Evolutionary conservation across 1,140 invertebrate genomes (phyloP).

Genomic region (Bombus confusus): DNA sequence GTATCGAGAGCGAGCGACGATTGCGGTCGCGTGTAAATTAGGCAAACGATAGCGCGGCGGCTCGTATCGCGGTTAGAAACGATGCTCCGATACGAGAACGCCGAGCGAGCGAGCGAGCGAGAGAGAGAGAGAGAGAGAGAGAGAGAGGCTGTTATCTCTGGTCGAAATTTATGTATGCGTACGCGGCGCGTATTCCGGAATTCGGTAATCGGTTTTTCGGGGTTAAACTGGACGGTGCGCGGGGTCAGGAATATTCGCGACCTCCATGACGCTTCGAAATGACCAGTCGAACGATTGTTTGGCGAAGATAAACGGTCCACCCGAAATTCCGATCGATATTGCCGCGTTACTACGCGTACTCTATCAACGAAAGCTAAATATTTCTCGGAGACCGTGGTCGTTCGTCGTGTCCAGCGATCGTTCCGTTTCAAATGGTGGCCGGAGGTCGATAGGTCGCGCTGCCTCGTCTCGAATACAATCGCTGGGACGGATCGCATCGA

Average conservation of each 20-base stretch:
- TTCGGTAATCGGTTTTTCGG: slow-evolving; percentile 1
- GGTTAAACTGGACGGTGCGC: background rate
- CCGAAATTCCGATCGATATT: background rate
- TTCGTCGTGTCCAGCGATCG: slow-evolving; percentile 13
- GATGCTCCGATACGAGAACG: background rate
- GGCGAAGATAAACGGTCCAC: background rate
- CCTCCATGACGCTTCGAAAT: background rate
- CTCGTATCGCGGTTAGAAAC: background rate
- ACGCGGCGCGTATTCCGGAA: background rate
- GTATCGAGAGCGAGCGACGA: background rate
- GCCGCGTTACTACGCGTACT: background rate
- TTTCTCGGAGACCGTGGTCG: background rate
- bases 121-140: too few species aligned
- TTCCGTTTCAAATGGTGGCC: background rate
- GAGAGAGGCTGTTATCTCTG: too few species aligned
- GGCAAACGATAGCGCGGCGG: background rate
- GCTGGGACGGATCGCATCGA: slow-evolving; percentile 35
- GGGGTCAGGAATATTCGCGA: background rate
- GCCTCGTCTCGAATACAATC: slow-evolving; percentile 23
- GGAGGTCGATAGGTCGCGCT: slow-evolving; percentile 54
- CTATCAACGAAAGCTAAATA: background rate
- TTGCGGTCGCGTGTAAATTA: background rate
- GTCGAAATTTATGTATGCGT: background rate
- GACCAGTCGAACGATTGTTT: background rate
- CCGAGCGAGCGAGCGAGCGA: too few species aligned